Conservation (phyloP, 2,888 invertebrate genomes). For the Drosophila glabriapex region DNA sequence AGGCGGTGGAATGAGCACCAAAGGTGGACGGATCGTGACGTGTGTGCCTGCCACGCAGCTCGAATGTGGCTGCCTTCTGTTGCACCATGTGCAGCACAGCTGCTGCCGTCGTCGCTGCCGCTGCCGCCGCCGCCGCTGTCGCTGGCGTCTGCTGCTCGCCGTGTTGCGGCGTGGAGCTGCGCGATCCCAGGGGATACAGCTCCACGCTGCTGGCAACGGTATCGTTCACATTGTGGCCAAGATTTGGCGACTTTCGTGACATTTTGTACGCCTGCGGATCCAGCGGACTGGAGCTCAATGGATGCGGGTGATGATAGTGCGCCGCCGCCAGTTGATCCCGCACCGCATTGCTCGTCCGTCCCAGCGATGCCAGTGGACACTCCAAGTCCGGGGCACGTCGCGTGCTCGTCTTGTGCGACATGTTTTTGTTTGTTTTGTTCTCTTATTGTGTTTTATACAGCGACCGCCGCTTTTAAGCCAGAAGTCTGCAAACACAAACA, state of each 20-base stretch:
- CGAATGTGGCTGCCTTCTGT: slow-evolving; percentile 83
- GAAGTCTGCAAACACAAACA: slow-evolving; percentile 37
- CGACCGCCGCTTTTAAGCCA: slow-evolving; percentile 20
- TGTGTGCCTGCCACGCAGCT: slow-evolving; percentile 69
- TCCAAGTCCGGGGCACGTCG: slow-evolving; percentile 84
- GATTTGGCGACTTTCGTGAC: slow-evolving; percentile 85
- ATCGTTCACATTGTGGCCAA: slow-evolving; percentile 82
- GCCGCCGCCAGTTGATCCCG: slow-evolving; percentile 78
- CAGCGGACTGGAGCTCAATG: slow-evolving; percentile 85
- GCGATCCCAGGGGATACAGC: slow-evolving; percentile 61
- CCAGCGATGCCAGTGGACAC: slow-evolving; percentile 88
- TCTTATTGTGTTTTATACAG: slow-evolving; percentile 10
- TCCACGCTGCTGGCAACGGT: slow-evolving; percentile 80
- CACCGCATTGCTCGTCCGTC: slow-evolving; percentile 85
- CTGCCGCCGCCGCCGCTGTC: slow-evolving; percentile 13
- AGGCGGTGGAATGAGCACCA: slow-evolving; percentile 72
- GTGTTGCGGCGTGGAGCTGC: slow-evolving; percentile 63
- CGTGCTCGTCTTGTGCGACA: slow-evolving; percentile 84
- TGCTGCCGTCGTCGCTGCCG: slow-evolving; percentile 59
- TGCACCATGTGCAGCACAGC: slow-evolving; percentile 73
- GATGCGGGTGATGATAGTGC: slow-evolving; percentile 85
- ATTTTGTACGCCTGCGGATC: slow-evolving; percentile 86
- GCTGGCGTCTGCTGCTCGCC: slow-evolving; percentile 42
- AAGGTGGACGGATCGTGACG: slow-evolving; percentile 55
- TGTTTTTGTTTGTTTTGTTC: slow-evolving; percentile 45